phyloP scores from a whole-genome alignment of 2,888 invertebrate genomes.

The Leucophenga maculata region DNA sequence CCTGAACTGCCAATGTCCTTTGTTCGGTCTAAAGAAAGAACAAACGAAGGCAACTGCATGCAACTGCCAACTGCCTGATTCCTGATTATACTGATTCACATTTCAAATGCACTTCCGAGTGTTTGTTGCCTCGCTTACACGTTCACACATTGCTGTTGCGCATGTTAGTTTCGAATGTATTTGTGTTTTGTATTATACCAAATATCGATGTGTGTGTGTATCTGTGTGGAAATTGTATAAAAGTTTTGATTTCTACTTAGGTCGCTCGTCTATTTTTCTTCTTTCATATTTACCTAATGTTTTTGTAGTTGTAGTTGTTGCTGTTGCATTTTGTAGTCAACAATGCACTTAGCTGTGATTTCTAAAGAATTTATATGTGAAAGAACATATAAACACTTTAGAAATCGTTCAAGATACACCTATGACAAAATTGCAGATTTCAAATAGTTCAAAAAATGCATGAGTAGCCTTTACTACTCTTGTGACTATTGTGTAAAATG shows the following conservation, averaged over 20 bases:
- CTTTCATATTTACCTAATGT: neutral
- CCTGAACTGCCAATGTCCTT: neutral
- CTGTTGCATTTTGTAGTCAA: too few species aligned
- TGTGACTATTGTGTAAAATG: too few species aligned
- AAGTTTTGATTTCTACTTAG: conserved; percentile 20
- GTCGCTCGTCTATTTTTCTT: neutral
- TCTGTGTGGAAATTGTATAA: conserved; percentile 6
- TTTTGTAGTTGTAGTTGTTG: neutral
- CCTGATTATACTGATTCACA: conserved; percentile 36
- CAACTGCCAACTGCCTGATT: too few species aligned
- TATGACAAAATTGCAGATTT: too few species aligned
- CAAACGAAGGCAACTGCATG: neutral
- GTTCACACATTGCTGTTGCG: neutral
- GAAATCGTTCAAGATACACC: too few species aligned
- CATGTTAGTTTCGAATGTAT: too few species aligned
- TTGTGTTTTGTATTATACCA: too few species aligned
- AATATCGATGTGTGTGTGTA: neutral
- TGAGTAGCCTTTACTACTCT: too few species aligned
- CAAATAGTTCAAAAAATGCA: too few species aligned
- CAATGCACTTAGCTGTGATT: conserved; percentile 7
- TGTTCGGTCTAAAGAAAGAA: neutral
- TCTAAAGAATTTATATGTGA: neutral
- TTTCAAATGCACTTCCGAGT: conserved; percentile 41
- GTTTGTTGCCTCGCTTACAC: neutral
- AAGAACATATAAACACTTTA: too few species aligned